Evolutionary conservation across 2,888 invertebrate genomes (phyloP).

Genomic region (Chaetogeoica ovagalla): DNA sequence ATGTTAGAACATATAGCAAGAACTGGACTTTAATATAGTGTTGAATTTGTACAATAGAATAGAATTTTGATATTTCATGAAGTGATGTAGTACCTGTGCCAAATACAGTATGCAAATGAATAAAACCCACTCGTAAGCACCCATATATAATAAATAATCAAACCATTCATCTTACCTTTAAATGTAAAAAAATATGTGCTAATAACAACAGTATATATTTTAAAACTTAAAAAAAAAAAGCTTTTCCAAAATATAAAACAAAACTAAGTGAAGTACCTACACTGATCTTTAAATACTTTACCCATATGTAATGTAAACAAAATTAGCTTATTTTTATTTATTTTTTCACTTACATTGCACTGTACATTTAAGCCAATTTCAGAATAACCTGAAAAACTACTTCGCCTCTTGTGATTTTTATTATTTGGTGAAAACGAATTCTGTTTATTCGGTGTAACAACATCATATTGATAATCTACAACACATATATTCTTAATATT

Average conservation of each 20-base stretch:
- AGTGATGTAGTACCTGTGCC: constrained; percentile 30
- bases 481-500: background rate
- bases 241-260: constrained; percentile 41
- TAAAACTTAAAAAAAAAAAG: constrained; percentile 39
- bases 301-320: constrained; percentile 44
- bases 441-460: constrained; percentile 23
- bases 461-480: constrained; percentile 36
- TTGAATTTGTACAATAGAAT: background rate
- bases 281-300: constrained; percentile 35
- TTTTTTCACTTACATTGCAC: constrained; percentile 40
- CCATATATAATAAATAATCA: constrained; percentile 37
- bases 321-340: constrained; percentile 28
- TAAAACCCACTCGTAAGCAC: constrained; percentile 36
- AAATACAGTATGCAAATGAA: constrained; percentile 36
- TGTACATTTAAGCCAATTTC: constrained; percentile 48
- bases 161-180: constrained; percentile 42
- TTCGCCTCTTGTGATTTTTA: constrained; percentile 26
- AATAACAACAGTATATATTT: constrained; percentile 31
- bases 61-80: background rate
- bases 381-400: constrained; percentile 50
- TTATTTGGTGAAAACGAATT: constrained; percentile 35
- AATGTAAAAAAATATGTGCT: constrained; percentile 21
- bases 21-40: background rate
- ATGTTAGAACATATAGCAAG: background rate
- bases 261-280: constrained; percentile 41